phyloP scores from a whole-genome alignment of 2,113 vertebrate species.

The Scytalopus superciliaris region DNA sequence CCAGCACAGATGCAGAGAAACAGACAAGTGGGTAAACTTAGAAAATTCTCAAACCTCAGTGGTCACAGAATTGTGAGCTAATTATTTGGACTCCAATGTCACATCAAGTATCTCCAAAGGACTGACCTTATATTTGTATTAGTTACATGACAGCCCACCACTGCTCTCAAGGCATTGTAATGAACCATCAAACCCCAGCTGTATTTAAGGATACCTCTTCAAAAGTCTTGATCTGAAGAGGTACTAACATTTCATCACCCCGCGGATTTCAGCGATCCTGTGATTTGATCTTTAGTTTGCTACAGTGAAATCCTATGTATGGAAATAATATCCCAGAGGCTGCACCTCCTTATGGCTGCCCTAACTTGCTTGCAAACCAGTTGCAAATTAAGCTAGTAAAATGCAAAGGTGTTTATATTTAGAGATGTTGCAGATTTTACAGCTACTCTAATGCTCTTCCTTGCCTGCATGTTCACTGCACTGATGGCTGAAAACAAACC shows the following conservation, averaged over 20 bases:
- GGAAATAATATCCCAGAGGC: neutral
- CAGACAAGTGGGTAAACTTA: neutral
- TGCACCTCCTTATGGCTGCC: neutral
- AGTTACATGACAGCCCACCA: neutral
- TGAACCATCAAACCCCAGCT: neutral
- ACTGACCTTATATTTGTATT: slow-evolving; percentile 20
- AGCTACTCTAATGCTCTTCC: rapidly evolving
- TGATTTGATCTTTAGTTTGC: neutral
- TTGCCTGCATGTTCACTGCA: neutral
- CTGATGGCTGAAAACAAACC: neutral
- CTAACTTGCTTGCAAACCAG: neutral
- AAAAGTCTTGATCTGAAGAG: neutral
- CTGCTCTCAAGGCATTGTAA: neutral
- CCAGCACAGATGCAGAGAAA: neutral
- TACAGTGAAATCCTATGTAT: neutral
- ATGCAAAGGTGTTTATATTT: neutral
- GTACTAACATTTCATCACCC: neutral
- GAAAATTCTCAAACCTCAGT: slow-evolving; percentile 4
- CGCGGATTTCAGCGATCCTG: rapidly evolving
- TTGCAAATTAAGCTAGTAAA: neutral
- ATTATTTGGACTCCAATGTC: neutral
- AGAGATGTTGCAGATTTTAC: neutral
- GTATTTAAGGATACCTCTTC: neutral
- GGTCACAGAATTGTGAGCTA: neutral
- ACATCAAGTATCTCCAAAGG: neutral